Conservation (phyloP, 1,140 invertebrate species). For the Nasonia giraulti region DNA sequence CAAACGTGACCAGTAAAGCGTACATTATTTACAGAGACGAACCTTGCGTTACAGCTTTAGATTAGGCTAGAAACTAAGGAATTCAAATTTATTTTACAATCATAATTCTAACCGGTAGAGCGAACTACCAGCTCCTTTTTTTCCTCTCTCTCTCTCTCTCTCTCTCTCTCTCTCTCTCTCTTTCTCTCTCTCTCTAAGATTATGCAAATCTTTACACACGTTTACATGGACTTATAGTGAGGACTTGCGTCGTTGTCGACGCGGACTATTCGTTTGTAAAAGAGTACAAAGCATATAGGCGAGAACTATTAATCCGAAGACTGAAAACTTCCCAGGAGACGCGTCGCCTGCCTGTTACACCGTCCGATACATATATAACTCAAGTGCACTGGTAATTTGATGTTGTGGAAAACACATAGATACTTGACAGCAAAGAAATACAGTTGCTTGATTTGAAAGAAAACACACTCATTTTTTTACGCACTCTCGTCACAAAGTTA, state of each 20-base stretch:
- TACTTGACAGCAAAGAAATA: slow-evolving; percentile 21
- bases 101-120: not conserved
- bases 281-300: not conserved
- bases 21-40: slow-evolving; percentile 48
- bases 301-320: not conserved
- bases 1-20: slow-evolving; percentile 32
- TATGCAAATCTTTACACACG: slow-evolving; percentile 17
- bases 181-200: not conserved
- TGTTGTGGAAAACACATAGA: slow-evolving; percentile 29
- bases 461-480: slow-evolving; percentile 6
- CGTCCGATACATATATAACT: slow-evolving; percentile 11
- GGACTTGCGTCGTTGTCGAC: not conserved
- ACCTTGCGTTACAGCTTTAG: slow-evolving; percentile 30
- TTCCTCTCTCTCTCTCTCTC: not conserved
- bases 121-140: not conserved
- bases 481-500: not conserved
- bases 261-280: slow-evolving; percentile 1
- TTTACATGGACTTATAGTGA: not conserved
- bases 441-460: slow-evolving; percentile 16
- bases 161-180: too few species aligned
- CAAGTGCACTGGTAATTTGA: not conserved
- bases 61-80: slow-evolving; percentile 39
- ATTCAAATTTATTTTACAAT: slow-evolving; percentile 48
- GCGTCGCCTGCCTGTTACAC: slow-evolving; percentile 10
- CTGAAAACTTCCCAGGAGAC: not conserved